Conservation (phyloP, 2,888 invertebrate species). For the Callimorpha dominula region DNA sequence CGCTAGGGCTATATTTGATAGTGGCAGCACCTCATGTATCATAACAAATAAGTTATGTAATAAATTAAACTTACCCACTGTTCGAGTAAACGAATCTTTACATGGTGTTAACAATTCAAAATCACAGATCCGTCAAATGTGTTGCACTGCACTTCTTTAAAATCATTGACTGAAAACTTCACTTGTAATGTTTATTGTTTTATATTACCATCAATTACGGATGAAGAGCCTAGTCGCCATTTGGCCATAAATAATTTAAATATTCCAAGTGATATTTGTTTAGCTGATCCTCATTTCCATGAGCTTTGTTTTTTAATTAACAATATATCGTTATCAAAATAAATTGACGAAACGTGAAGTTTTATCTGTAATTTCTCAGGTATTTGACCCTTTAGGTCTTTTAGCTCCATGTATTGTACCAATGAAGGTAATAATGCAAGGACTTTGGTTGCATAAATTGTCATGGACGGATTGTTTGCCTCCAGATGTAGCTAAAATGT, state of each 20-base stretch:
- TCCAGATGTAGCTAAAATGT: no score
- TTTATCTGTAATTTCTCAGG: no score
- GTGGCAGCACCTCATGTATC: constrained; percentile 27
- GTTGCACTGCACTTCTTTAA: constrained; percentile 21
- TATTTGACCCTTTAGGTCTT: no score
- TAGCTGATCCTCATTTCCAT: constrained; percentile 16
- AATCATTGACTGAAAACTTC: constrained; percentile 29
- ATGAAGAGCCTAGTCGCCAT: constrained; percentile 25
- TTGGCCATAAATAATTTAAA: constrained; percentile 21
- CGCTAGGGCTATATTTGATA: constrained; percentile 29
- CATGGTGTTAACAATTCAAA: constrained; percentile 34
- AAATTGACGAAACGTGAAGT: no score
- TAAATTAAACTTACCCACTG: constrained; percentile 22
- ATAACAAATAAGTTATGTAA: constrained; percentile 26
- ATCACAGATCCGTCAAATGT: constrained; percentile 29
- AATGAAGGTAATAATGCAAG: no score
- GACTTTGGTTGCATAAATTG: no score
- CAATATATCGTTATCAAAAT: no score
- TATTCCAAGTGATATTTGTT: constrained; percentile 37
- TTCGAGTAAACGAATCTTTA: constrained; percentile 24
- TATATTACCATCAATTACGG: constrained; percentile 40
- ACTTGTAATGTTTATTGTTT: constrained; percentile 28
- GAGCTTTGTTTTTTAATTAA: no score
- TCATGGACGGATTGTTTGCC: no score
- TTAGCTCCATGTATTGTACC: no score